phyloP scores from a whole-genome alignment of 2,888 invertebrate genomes.

The Drosophila maculinotata region DNA sequence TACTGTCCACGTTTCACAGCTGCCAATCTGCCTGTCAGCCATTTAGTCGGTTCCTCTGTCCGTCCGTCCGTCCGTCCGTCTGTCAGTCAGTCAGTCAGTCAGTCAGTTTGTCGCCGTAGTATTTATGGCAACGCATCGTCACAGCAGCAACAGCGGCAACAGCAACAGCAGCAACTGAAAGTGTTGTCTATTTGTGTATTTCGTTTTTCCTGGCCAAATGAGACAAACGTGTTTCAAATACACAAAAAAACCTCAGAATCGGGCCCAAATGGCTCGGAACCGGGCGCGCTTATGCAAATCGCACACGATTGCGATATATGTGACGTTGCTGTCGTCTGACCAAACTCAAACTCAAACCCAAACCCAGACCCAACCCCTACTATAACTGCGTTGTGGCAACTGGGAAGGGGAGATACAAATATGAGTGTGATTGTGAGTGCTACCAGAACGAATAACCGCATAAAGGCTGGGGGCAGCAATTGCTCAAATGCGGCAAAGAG shows the following conservation, averaged over 20 bases:
- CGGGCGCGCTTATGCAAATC: slow-evolving; percentile 72
- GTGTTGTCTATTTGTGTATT: slow-evolving; percentile 38
- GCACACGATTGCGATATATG: slow-evolving; percentile 43
- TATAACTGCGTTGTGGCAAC: neutral
- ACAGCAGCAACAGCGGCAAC: neutral
- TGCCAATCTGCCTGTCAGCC: slow-evolving; percentile 33
- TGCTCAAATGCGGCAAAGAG: slow-evolving; percentile 18
- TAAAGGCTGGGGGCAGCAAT: neutral
- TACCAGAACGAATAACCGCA: slow-evolving; percentile 4
- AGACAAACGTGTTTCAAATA: slow-evolving; percentile 77
- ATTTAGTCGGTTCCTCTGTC: slow-evolving; percentile 9
- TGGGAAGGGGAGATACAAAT: no score
- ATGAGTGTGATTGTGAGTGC: neutral
- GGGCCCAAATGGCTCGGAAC: slow-evolving; percentile 48
- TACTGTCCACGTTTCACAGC: slow-evolving; percentile 42
- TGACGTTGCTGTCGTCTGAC: slow-evolving; percentile 7
- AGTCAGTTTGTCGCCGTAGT: slow-evolving; percentile 25
- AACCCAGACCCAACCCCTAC: neutral
- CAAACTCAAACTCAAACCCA: slow-evolving; percentile 5
- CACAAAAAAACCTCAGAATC: slow-evolving; percentile 46
- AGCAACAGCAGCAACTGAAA: slow-evolving; percentile 40
- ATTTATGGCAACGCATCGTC: slow-evolving; percentile 53
- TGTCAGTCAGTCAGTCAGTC: neutral
- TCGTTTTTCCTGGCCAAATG: slow-evolving; percentile 70
- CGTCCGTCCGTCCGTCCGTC: neutral